Percentiles rank a stretch among this genome's conserved stretches.
Conservation (phyloP, 2,888 invertebrate genomes). For the Latrodectus elegans region DNA sequence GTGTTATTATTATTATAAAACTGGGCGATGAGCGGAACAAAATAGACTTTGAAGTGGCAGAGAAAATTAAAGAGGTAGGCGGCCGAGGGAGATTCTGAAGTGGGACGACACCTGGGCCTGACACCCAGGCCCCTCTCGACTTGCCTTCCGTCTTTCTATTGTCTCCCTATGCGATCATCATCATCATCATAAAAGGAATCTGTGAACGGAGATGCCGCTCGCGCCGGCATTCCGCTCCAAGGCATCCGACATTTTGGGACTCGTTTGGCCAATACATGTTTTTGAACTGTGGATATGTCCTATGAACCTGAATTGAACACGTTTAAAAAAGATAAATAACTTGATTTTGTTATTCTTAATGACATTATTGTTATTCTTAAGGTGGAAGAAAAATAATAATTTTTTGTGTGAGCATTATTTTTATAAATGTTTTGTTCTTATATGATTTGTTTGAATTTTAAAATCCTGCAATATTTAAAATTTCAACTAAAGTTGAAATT, state of each 20-base stretch:
- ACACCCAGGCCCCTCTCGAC: constrained; percentile 24
- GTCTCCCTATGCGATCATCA: constrained; percentile 35
- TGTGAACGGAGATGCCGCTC: neutral
- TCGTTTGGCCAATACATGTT: neutral
- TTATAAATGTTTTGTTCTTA: too few relatives aligned
- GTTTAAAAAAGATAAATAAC: too few relatives aligned
- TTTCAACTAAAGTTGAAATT: too few relatives aligned
- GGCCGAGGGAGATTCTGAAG: constrained; percentile 25
- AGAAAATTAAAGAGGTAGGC: constrained; percentile 57
- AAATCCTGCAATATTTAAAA: too few relatives aligned
- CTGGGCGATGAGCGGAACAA: constrained; percentile 25
- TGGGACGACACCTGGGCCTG: constrained; percentile 55
- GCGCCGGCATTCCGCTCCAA: neutral
- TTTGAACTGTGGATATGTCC: too few relatives aligned
- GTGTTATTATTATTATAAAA: constrained; percentile 50
- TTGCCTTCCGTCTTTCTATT: constrained; percentile 6
- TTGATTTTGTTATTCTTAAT: too few relatives aligned
- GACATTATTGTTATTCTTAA: too few relatives aligned
- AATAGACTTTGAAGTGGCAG: constrained; percentile 66
- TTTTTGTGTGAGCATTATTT: too few relatives aligned
- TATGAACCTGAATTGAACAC: too few relatives aligned
- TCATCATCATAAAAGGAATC: constrained; percentile 45
- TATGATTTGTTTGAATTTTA: too few relatives aligned
- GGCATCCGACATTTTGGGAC: constrained; percentile 35
- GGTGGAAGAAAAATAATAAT: too few relatives aligned